A percentile compares a stretch with the other conserved stretches of the same genome.
These are phyloP conservation scores for Himalopsyche anomala DNA, from an alignment of 2,888 invertebrate genomes.

Conservation along the genomic window DNA sequence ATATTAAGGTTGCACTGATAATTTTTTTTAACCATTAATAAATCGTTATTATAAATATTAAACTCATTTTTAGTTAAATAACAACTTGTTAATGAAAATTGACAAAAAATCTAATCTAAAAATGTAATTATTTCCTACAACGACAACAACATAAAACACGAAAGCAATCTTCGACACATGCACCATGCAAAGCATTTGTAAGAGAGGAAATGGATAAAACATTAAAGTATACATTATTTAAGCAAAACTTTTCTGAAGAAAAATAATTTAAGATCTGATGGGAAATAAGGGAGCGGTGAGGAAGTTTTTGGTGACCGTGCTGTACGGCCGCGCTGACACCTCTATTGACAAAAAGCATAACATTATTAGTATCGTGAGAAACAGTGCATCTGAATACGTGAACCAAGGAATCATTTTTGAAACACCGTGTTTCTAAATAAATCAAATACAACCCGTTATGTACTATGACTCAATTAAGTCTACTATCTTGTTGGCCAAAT, in stretches of 20 bases:
- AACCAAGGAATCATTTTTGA: conserved; percentile 47
- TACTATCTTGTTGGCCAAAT: too few species aligned
- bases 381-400: conserved; percentile 60
- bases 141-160: conserved; percentile 50
- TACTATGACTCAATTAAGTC: too few species aligned
- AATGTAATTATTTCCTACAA: conserved; percentile 45
- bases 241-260: conserved; percentile 12
- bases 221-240: background rate
- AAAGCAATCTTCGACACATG: conserved; percentile 55
- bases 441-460: too few species aligned
- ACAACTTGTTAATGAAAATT: too few species aligned
- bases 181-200: conserved; percentile 61
- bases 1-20: too few species aligned
- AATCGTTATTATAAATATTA: too few species aligned
- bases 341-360: conserved; percentile 60
- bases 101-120: background rate
- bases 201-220: conserved; percentile 30
- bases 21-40: too few species aligned
- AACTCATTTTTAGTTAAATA: too few species aligned
- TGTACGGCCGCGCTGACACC: conserved; percentile 65
- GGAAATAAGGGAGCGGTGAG: conserved; percentile 28
- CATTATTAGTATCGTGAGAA: conserved; percentile 36
- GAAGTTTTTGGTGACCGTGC: conserved; percentile 56
- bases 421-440: background rate
- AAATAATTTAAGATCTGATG: background rate